Evolutionary conservation across 2,113 vertebrate genomes (phyloP), one percentile per base, ranked within the genome.

Genomic region (Peromyscus polionotus): DNA sequence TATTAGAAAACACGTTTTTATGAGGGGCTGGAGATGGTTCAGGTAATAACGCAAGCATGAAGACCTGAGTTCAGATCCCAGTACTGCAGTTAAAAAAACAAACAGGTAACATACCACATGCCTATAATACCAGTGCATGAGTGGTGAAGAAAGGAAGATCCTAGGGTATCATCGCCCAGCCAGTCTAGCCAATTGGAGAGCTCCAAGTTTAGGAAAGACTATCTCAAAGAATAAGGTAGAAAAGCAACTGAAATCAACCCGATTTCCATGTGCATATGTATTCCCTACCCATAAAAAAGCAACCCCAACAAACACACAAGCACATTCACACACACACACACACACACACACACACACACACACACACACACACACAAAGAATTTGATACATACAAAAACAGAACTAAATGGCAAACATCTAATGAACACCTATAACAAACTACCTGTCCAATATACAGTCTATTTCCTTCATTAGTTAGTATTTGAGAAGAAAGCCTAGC

Each of bases 401-500:
- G 86, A 4, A 89, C n/a, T 20, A 87, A 90, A 77, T 59, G 73
- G 72, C 39, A 13, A 92, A 54, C 12, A 54, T 51, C 13, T 14
- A 54, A 54, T 14, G 54, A 54, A 54, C 2, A 54, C 54, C 54
- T 54, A 54, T 54, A 54, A 54, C 54, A 54, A 45, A 26, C 42
- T 72, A 16, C 48, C 13, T 24, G 42, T 28, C 75, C 75, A 77
- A 77, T 76, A 42, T 5, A 54, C 54, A 70, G 45, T 57, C 76
- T 92, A 73, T 59, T 95, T 68, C 14, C 51, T 20, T 17, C 6
- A 90, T 67, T 75, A 33, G 3, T 54, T 26, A 93, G 51, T 87
- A 96, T 67, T 87, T 61, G 73, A 48, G 72, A 96, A 83, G 67
- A 88, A 63, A 77, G 20, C n/a, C n/a, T 20, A 89, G 54, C 42